Base-by-base conservation (phyloP, 2,797 vertebrate species). In the Pteronotus mesoamericanus region DNA sequence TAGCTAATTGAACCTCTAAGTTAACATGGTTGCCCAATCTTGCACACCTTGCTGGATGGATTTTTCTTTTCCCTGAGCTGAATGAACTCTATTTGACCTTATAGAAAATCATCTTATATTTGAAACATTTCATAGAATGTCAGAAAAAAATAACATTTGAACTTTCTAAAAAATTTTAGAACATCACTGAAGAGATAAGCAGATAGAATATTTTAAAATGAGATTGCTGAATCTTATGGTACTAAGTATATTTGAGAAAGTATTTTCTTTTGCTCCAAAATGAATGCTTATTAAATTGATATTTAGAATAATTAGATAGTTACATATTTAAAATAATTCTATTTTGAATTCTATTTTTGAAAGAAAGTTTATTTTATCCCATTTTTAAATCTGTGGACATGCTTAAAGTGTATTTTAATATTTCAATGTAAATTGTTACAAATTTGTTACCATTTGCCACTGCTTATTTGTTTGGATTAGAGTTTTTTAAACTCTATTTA, bases 261-360 rank as follows among this genome's bases (percentile, higher is more conserved):
- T n/a, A 93, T 79, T 61, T 91, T 79, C 26, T 68, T 69, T 24
- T 18, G 11, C 26, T 89, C 10, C 9, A 64, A 80, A 91, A 69
- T 61, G 22, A 79, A 71, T 46, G 3, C 2, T 66, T 39, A 86
- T 48, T 46, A 82, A 75, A 78, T 46, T 85, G 24, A 69, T 72
- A 48, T 29, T 72, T 89, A 55, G 94, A 82, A 86, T 75, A 57
- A 72, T 44, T 48, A 85, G 29, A 11, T 22, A 53, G 44, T n/a
- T 84, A 66, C 6, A 53, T 66, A 46, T 74, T 72, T 46, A n/a
- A 89, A 86, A 84, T 86, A 92, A 86, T 86, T 91, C 12, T 77
- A 69, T 64, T 95, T 82, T 74, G 15, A 95, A 86, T 86, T 91
- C 12, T 77, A 69, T 64, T 95, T 82, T 74, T 15, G 95, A 88